These are phyloP conservation scores for Scolanthus callimorphus DNA, from an alignment of 92 coral and sea anemone genomes.

Conservation along the genomic window DNA sequence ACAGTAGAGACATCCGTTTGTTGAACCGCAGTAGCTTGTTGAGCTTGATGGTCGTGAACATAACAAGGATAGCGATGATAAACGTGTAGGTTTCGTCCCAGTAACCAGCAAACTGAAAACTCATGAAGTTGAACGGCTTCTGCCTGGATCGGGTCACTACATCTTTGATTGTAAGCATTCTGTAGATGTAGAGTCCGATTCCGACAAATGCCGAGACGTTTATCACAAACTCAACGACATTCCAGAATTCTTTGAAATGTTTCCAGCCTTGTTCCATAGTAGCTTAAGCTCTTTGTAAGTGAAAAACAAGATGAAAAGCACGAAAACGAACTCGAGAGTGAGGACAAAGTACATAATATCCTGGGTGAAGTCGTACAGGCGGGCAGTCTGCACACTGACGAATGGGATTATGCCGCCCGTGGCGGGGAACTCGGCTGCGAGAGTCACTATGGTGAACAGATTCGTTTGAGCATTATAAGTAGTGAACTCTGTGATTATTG, in stretches of 20 bases:
- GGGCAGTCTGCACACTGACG: constrained; percentile 66
- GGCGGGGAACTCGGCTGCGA: constrained; percentile 84
- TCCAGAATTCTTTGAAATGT: constrained; percentile 79
- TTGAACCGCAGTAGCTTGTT: constrained; percentile 80
- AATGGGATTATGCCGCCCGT: constrained; percentile 69
- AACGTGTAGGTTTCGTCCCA: constrained; percentile 88
- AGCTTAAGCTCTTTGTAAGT: constrained; percentile 43
- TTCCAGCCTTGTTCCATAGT: constrained; percentile 43
- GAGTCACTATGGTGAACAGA: constrained; percentile 68
- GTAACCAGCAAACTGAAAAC: constrained; percentile 76
- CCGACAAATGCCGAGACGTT: constrained; percentile 49
- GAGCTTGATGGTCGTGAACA: constrained; percentile 67
- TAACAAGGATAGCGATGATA: constrained; percentile 64
- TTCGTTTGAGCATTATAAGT: constrained; percentile 76
- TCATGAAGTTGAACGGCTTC: constrained; percentile 73
- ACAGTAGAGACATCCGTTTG: constrained; percentile 70
- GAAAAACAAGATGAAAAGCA: constrained; percentile 63
- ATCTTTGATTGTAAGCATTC: constrained; percentile 28
- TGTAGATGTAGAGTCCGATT: constrained; percentile 62
- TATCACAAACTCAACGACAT: constrained; percentile 60
- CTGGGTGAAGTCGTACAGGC: constrained; percentile 68
- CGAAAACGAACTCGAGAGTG: constrained; percentile 45
- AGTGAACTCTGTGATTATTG: constrained; percentile 82
- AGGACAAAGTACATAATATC: constrained; percentile 50
- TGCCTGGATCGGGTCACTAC: constrained; percentile 46